Evolutionary conservation across 2,797 vertebrate genomes (phyloP).

Genomic region (Sparus aurata): DNA sequence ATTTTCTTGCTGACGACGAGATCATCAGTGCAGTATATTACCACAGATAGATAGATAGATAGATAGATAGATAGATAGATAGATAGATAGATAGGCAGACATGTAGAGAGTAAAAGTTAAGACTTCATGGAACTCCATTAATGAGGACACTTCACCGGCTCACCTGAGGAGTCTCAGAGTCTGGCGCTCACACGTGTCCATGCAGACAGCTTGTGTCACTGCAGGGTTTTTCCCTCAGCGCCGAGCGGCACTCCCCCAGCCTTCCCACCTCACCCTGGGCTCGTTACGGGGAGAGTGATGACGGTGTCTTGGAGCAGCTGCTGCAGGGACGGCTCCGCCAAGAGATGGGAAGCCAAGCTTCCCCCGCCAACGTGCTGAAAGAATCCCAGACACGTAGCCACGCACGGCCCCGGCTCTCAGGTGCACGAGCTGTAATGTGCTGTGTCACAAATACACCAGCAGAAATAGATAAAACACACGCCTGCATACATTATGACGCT

Average conservation of each 20-base stretch:
- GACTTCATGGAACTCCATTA: slow-evolving; percentile 50
- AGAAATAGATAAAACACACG: slow-evolving; percentile 1
- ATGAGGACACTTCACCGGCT: slow-evolving; percentile 52
- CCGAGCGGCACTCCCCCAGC: slow-evolving; percentile 58
- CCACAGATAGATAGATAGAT: background rate
- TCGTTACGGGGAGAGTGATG: slow-evolving; percentile 82
- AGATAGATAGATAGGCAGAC: background rate
- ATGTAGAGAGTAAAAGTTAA: slow-evolving; percentile 25
- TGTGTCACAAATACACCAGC: slow-evolving; percentile 3
- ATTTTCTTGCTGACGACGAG: slow-evolving; percentile 22
- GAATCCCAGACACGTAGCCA: slow-evolving; percentile 25
- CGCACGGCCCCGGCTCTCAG: slow-evolving; percentile 7
- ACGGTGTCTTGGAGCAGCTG: slow-evolving; percentile 79
- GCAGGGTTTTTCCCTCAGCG: slow-evolving; percentile 70
- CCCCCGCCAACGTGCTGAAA: slow-evolving; percentile 30
- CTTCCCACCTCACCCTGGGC: slow-evolving; percentile 70
- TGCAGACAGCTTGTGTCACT: slow-evolving; percentile 80
- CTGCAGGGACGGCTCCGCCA: slow-evolving; percentile 65
- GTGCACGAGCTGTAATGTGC: slow-evolving; percentile 14
- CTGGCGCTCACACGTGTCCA: slow-evolving; percentile 47
- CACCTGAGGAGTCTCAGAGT: slow-evolving; percentile 66
- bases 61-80: background rate
- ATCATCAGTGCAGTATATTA: slow-evolving; percentile 4
- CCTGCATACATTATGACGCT: slow-evolving; percentile 13
- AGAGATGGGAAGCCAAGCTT: slow-evolving; percentile 48